Base-by-base conservation (phyloP, 2,888 invertebrate species). In the Axea sp. region DNA sequence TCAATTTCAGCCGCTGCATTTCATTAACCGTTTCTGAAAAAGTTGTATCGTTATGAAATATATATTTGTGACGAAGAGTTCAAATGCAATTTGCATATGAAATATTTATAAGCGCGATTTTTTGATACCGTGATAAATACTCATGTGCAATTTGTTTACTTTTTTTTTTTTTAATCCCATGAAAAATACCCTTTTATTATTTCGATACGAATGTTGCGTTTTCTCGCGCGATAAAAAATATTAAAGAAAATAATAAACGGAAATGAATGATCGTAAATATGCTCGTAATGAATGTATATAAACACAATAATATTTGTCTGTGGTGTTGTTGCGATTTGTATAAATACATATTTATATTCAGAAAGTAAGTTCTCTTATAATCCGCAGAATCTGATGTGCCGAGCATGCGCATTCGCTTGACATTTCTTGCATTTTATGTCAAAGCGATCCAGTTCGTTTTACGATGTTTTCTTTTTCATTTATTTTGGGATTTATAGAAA, bases 361-460 rank as follows among this genome's bases (percentile, higher is more conserved):
- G 24, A 47, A 55, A 39, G 30, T 43, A 33, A 59, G 37, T 35
- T 30, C 41, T 51, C 30, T 62, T 51, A 39, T 62, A 51, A 62
- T 9, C 49, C 41, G 11, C 24, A 17, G 33, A 30, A 62, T 35
- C 62, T 41, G 62, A 15, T 37, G 47, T 35, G 37, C 47, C 14
- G 22, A 30, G 33, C 11, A 28, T 45, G 28, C 19, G 9, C 11
- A 19, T 53, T 45, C 30, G 33, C 28, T 17, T 43, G 65, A 45
- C 65, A 47, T 65, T 65, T 55, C 53, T 55, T 47, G 37, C 45
- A 28, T 37, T 45, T 64, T 55, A 65, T 37, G 53, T 55, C 55
- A 65, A 65, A 65, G 37, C 35, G 47, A 65, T 65, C 30, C 28
- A 35, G 45, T 65, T 53, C 37, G 55, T 45, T 65, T 65, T 55